Evolutionary conservation across 2,888 invertebrate species (phyloP), one percentile per base, ranked within the genome.

Genomic region (Eudemis profundana): DNA sequence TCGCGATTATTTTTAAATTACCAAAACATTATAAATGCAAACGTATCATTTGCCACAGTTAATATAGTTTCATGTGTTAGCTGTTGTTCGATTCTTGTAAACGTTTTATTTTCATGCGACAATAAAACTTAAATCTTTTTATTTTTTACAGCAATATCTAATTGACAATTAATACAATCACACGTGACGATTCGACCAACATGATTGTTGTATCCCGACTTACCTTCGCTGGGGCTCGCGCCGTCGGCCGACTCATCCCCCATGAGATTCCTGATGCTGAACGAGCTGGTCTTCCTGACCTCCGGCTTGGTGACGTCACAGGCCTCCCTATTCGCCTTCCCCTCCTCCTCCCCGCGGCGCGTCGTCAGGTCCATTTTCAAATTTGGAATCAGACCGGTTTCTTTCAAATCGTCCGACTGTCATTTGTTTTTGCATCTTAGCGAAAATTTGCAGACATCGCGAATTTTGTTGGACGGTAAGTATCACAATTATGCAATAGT

Each of bases 331-430:
- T 82, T 84, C 66, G 82, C 87, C 56, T 82, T 84, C 66, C 82
- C 87, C 74, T 81, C 75, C 70, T 80, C 70, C 44, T 87, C 89
- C 72, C 83, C 85, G 44, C 91, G 86, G 68, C 92, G 89, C 69
- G 90, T 92, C 21, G 91, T 90, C 84, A 92, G 83, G 88, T 92
- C 92, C 92, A 92, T 92, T 77, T 86, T 87, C 78, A 71, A 78
- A 72, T 66, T 67, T 72, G 61, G 67, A 74, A 76, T 57, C 70
- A 71, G 42, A 51, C 44, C 49, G 65, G 68, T 61, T 15, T 5
- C 15, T 70, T 70, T 53, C 59, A 67, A 66, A 68, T 66, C 66
- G 61, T 71, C 69, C 49, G 47, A 61, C 47, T 66, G 66, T 61
- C 66, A 64, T 68, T 66, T 56, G 66, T 61, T 59, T 57, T 62